Conservation (phyloP, 2,797 vertebrate species). For the Rhyacichthys aspro region DNA sequence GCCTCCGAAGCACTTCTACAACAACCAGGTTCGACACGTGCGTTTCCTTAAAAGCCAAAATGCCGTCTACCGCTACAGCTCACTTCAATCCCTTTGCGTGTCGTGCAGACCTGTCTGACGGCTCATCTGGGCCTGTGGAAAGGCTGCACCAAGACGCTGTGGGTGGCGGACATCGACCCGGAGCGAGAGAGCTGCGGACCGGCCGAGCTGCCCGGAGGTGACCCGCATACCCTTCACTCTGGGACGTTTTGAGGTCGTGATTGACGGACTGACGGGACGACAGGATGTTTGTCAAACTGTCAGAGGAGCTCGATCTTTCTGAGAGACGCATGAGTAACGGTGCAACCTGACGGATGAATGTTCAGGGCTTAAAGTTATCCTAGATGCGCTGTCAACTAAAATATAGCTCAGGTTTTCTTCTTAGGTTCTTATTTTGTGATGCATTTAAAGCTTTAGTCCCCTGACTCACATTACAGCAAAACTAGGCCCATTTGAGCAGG, state of each 20-base stretch:
- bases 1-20: slow-evolving; percentile 80
- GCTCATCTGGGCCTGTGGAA: slow-evolving; percentile 90
- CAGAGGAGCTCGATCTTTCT: slow-evolving; percentile 9
- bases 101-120: slow-evolving; percentile 79
- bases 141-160: slow-evolving; percentile 85
- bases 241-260: slow-evolving; percentile 17
- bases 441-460: too few relatives aligned
- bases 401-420: too few relatives aligned
- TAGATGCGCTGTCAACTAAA: too few relatives aligned
- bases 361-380: slow-evolving; percentile 2
- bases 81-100: too few relatives aligned
- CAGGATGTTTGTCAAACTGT: slow-evolving; percentile 29
- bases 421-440: too few relatives aligned
- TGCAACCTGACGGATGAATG: slow-evolving; percentile 32
- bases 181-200: slow-evolving; percentile 87
- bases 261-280: slow-evolving; percentile 24
- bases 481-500: too few relatives aligned
- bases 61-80: too few relatives aligned
- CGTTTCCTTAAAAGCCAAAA: too few relatives aligned
- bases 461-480: too few relatives aligned
- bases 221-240: slow-evolving; percentile 10
- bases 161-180: slow-evolving; percentile 84
- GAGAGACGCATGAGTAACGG: slow-evolving; percentile 31
- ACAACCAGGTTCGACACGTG: slow-evolving; percentile 71
- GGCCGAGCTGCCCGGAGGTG: slow-evolving; percentile 87